Percentiles rank a stretch among this genome's conserved stretches.
These are phyloP conservation scores for Drosophila austrosaltans DNA, from an alignment of 2,888 invertebrate genomes.

Conservation along the genomic window DNA sequence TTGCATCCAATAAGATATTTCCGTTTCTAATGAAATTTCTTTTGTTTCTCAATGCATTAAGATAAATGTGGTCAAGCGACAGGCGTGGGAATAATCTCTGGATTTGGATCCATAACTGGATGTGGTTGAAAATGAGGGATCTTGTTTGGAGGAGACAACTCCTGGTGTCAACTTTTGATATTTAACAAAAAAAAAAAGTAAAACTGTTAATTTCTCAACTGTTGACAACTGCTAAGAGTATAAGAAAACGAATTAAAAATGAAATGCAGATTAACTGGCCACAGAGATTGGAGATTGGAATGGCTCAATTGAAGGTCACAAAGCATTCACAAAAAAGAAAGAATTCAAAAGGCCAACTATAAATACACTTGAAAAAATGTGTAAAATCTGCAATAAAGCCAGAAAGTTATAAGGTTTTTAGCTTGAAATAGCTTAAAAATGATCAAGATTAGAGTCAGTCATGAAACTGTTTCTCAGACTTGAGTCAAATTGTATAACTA, in stretches of 20 bases:
- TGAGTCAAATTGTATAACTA: too few species aligned
- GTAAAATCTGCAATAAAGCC: neutral
- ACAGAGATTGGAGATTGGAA: slow-evolving; percentile 5
- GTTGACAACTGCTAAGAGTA: neutral
- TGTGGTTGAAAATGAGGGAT: neutral
- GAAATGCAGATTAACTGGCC: slow-evolving; percentile 17
- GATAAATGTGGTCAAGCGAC: slow-evolving; percentile 26
- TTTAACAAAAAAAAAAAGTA: slow-evolving; percentile 5
- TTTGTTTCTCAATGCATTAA: slow-evolving; percentile 25
- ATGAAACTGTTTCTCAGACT: too few species aligned
- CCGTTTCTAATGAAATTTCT: slow-evolving; percentile 40
- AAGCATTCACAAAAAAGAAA: neutral
- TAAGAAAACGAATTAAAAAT: neutral
- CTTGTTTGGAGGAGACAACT: neutral
- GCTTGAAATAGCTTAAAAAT: too few species aligned
- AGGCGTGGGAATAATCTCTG: slow-evolving; percentile 54
- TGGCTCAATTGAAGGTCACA: slow-evolving; percentile 11
- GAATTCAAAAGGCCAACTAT: neutral
- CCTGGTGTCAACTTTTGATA: slow-evolving; percentile 15
- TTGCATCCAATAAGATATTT: slow-evolving; percentile 39
- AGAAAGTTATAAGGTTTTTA: too few species aligned
- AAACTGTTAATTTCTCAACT: slow-evolving; percentile 7
- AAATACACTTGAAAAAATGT: neutral
- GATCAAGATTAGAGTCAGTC: too few species aligned
- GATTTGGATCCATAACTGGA: neutral